These are phyloP conservation scores for Athalia circularis DNA, from an alignment of 2,888 invertebrate genomes.

Conservation along the genomic window DNA sequence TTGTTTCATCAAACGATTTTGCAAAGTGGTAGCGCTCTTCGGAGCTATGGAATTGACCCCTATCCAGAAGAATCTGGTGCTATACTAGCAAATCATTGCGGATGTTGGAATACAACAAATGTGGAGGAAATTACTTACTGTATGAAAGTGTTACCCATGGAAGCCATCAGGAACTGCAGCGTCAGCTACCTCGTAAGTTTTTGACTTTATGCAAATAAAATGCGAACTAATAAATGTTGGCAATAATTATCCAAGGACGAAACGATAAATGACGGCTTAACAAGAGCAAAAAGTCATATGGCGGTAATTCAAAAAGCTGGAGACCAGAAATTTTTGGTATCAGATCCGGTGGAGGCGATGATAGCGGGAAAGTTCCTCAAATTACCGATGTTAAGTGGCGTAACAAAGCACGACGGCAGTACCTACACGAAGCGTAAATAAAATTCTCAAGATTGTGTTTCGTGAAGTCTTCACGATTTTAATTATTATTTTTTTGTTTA, in stretches of 20 bases:
- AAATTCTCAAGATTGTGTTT: not conserved
- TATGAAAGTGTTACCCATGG: slow-evolving; percentile 68
- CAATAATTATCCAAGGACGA: not conserved
- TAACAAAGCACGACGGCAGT: slow-evolving; percentile 75
- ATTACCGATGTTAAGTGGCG: slow-evolving; percentile 74
- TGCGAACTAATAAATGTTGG: not conserved
- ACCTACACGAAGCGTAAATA: slow-evolving; percentile 54
- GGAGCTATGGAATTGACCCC: slow-evolving; percentile 74
- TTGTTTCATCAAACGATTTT: slow-evolving; percentile 75
- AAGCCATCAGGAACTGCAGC: slow-evolving; percentile 71
- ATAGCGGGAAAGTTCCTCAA: slow-evolving; percentile 63
- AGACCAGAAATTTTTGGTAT: slow-evolving; percentile 58
- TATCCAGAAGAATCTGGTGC: slow-evolving; percentile 69
- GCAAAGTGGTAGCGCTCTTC: slow-evolving; percentile 76
- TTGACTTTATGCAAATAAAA: not conserved
- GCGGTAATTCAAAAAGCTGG: slow-evolving; percentile 65
- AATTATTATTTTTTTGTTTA: not conserved
- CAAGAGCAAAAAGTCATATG: slow-evolving; percentile 65
- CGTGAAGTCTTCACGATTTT: not conserved
- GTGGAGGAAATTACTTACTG: slow-evolving; percentile 68
- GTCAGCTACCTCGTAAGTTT: slow-evolving; percentile 57
- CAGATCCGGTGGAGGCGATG: slow-evolving; percentile 58
- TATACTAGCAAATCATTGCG: slow-evolving; percentile 70
- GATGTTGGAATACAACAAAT: slow-evolving; percentile 66
- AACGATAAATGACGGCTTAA: slow-evolving; percentile 61